phyloP scores from a whole-genome alignment of 2,797 vertebrate genomes.

The Tarsius wallacei region DNA sequence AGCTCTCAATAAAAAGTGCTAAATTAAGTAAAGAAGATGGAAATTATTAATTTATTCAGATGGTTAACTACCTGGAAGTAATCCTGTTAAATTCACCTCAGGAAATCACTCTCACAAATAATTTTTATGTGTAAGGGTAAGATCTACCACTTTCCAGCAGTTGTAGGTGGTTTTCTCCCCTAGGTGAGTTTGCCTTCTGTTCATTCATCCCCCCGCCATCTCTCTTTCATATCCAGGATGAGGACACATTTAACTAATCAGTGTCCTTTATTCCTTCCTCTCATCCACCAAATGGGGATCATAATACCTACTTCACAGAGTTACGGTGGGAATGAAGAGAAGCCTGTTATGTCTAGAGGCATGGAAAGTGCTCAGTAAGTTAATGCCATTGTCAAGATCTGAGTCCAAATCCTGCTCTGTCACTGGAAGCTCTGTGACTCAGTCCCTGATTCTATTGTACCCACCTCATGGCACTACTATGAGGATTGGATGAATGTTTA shows the following conservation, averaged over 20 bases:
- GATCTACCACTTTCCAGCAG: neutral
- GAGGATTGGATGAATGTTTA: neutral
- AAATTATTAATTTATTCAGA: slow-evolving; percentile 86
- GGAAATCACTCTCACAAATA: slow-evolving; percentile 76
- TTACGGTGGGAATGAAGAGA: neutral
- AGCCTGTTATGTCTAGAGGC: neutral
- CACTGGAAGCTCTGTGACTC: slow-evolving; percentile 7
- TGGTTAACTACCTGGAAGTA: slow-evolving; percentile 81
- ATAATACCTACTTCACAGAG: neutral
- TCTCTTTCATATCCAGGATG: neutral
- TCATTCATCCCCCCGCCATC: neutral
- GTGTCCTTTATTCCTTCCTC: neutral
- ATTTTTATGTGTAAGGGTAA: neutral
- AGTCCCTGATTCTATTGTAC: neutral
- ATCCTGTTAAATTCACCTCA: slow-evolving; percentile 79
- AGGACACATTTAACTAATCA: neutral
- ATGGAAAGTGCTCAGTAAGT: neutral
- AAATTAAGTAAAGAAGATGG: slow-evolving; percentile 78
- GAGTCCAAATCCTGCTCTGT: neutral
- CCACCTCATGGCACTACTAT: neutral
- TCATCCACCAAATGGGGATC: neutral
- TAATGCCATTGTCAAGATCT: slow-evolving; percentile 4
- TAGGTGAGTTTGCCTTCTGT: neutral
- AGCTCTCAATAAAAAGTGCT: slow-evolving; percentile 78
- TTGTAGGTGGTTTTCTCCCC: neutral